Evolutionary conservation across 1,140 invertebrate genomes (phyloP).

Genomic region (Lepeophtheirus salmonis): DNA sequence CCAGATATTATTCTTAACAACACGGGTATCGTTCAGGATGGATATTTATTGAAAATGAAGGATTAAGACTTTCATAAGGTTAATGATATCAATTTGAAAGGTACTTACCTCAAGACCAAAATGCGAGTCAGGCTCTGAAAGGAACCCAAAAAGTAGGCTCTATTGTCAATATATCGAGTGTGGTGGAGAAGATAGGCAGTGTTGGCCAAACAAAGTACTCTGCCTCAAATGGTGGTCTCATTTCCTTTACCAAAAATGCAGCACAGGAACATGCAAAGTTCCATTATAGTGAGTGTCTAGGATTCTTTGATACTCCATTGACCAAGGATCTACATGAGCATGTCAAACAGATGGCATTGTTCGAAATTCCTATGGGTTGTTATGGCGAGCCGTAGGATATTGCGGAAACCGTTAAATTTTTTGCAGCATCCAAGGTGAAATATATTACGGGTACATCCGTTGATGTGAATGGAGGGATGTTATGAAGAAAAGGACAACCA

Average conservation of each 20-base stretch:
- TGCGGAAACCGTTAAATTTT: constrained; percentile 62
- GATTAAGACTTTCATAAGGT: constrained; percentile 46
- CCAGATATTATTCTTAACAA: constrained; percentile 63
- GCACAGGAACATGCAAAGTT: constrained; percentile 64
- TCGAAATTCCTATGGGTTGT: constrained; percentile 1
- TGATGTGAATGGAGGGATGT: constrained; percentile 53
- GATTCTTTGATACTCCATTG: constrained; percentile 69
- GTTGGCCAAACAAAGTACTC: constrained; percentile 71
- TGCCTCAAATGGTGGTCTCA: constrained; percentile 72
- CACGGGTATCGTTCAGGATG: constrained; percentile 68
- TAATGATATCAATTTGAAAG: constrained; percentile 63
- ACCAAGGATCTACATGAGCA: constrained; percentile 53
- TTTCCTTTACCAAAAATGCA: constrained; percentile 58
- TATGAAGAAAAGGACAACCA: no score
- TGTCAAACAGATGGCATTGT: constrained; percentile 21
- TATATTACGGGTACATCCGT: constrained; percentile 63
- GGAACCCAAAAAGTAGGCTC: constrained; percentile 32
- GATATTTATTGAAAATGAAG: constrained; percentile 55
- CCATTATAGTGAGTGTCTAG: constrained; percentile 50
- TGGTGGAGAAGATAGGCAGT: constrained; percentile 64
- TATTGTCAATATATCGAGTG: constrained; percentile 69
- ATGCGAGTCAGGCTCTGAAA: constrained; percentile 11
- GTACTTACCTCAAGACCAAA: background rate
- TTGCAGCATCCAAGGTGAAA: constrained; percentile 59
- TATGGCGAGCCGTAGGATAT: constrained; percentile 35